Conservation (phyloP, 2,113 vertebrate species). For the Thryonomys swinderianus region DNA sequence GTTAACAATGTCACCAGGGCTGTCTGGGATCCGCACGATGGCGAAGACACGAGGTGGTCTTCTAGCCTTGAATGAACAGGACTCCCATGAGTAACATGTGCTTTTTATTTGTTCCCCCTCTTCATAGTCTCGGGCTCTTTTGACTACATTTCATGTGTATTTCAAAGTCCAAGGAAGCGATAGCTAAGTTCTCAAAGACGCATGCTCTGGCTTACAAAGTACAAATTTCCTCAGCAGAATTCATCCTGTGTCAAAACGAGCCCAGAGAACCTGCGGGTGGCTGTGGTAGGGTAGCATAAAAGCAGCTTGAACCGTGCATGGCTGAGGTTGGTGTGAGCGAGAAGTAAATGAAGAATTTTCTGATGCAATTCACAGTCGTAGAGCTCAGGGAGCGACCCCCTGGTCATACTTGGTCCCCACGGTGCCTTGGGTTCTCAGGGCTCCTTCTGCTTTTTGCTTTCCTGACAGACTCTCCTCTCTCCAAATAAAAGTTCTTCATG, state of each 20-base stretch:
- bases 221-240: background rate
- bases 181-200: background rate
- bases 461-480: background rate
- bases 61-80: conserved; percentile 6
- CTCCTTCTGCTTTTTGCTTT: conserved; percentile 34
- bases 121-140: background rate
- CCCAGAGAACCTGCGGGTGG: background rate
- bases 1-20: background rate
- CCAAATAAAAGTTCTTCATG: background rate
- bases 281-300: background rate
- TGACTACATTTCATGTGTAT: background rate
- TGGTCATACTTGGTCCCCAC: background rate
- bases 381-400: background rate
- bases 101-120: conserved; percentile 8
- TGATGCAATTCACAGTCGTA: background rate
- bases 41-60: background rate
- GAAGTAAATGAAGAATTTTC: background rate
- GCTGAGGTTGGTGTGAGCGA: background rate
- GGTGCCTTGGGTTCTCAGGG: background rate
- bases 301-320: background rate
- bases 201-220: background rate
- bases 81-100: background rate
- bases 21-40: background rate
- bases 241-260: background rate
- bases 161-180: conserved; percentile 15